These are phyloP conservation scores for Antedon mediterranea DNA, from an alignment of 53 echinoderm and acorn worm genomes.

Conservation along the genomic window DNA sequence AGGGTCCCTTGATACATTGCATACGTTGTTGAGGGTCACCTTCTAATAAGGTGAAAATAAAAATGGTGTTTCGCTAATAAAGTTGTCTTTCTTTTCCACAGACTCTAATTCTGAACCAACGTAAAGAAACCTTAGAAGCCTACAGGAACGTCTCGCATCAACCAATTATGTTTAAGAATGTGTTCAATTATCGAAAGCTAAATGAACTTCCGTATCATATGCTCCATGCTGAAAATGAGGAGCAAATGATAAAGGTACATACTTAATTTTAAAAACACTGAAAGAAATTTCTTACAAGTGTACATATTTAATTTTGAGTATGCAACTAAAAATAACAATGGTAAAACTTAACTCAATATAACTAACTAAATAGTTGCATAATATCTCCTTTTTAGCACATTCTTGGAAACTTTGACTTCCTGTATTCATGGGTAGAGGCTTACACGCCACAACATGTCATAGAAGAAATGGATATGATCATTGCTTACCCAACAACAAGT, in stretches of 20 bases:
- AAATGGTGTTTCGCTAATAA: no score
- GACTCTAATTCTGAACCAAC: conserved; percentile 55
- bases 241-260: conserved; percentile 23
- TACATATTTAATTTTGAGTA: no score
- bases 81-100: background rate
- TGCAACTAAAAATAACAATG: no score
- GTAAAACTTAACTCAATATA: no score
- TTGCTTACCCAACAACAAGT: conserved; percentile 30
- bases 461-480: conserved; percentile 56
- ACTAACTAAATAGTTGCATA: no score
- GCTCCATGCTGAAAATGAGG: conserved; percentile 29
- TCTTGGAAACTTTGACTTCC: conserved; percentile 74
- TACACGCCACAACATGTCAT: conserved; percentile 61
- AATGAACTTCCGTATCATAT: conserved; percentile 73
- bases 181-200: conserved; percentile 66
- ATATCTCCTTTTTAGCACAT: conserved; percentile 27
- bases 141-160: conserved; percentile 62
- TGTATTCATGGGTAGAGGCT: conserved; percentile 37
- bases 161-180: conserved; percentile 61
- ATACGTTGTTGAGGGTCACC: no score
- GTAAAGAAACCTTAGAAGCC: conserved; percentile 40
- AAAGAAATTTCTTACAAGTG: no score
- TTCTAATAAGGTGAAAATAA: no score
- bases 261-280: no score
- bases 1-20: no score